These are phyloP conservation scores for Pteruthius melanotis DNA, from an alignment of 2,113 vertebrate genomes.

Conservation along the genomic window DNA sequence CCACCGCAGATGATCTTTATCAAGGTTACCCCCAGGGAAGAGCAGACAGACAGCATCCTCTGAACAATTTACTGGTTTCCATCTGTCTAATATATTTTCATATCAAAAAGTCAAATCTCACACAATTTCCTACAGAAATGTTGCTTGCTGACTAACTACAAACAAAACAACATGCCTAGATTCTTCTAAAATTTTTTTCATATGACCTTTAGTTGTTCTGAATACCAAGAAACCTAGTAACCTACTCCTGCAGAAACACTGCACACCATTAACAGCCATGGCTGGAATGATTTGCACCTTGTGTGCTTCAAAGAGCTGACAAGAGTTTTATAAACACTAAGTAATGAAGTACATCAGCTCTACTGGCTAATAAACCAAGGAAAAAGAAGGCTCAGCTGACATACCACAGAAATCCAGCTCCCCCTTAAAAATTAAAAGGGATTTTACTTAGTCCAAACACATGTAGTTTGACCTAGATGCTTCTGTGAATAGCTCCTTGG, in stretches of 20 bases:
- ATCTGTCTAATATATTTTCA: background rate
- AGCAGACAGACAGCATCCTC: background rate
- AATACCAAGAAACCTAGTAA: background rate
- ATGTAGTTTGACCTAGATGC: background rate
- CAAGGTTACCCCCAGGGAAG: background rate
- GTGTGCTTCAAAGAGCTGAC: background rate
- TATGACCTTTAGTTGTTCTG: background rate
- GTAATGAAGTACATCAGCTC: background rate
- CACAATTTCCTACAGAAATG: background rate
- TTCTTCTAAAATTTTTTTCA: background rate
- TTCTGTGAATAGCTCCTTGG: background rate
- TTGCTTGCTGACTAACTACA: background rate
- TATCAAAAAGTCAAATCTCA: background rate
- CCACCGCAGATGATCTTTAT: background rate
- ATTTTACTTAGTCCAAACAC: background rate
- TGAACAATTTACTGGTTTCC: background rate
- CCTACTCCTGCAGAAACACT: background rate
- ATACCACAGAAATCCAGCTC: background rate
- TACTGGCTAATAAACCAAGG: background rate
- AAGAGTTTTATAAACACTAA: background rate
- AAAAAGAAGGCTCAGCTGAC: background rate
- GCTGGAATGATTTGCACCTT: background rate
- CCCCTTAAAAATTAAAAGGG: background rate
- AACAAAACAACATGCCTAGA: background rate
- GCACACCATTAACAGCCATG: background rate